Conservation (phyloP, 2,113 vertebrate genomes). For the Tonatia bakeri region DNA sequence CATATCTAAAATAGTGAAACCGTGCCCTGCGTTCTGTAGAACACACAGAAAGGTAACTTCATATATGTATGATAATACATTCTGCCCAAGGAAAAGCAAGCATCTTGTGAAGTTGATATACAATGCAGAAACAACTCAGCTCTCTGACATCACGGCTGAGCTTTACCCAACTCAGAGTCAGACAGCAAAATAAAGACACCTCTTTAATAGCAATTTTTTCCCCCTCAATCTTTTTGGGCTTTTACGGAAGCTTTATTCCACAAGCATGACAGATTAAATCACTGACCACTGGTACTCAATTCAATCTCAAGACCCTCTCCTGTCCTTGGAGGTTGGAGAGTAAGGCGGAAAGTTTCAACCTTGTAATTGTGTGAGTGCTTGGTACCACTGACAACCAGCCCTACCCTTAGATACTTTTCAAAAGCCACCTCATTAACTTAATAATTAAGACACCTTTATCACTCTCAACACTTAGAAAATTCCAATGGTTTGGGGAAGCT, state of each 20-base stretch:
- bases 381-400: background rate
- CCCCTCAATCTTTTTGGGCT: background rate
- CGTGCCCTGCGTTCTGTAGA: background rate
- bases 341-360: background rate
- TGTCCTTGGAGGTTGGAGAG: background rate
- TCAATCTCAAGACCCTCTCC: background rate
- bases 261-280: background rate
- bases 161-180: background rate
- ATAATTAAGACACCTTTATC: background rate
- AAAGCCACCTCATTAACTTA: background rate
- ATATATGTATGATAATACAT: background rate
- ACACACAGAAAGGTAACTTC: background rate
- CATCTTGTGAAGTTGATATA: background rate
- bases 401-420: background rate
- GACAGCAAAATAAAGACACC: background rate
- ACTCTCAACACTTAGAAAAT: background rate
- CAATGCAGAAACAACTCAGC: background rate
- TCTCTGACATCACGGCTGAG: background rate
- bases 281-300: background rate
- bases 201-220: background rate
- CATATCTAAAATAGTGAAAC: background rate
- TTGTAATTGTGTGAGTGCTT: background rate
- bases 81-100: background rate
- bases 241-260: background rate
- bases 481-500: background rate